Evolutionary conservation across 2,797 vertebrate species (phyloP), one percentile per base, ranked within the genome.

Genomic region (Melanogrammus aeglefinus): DNA sequence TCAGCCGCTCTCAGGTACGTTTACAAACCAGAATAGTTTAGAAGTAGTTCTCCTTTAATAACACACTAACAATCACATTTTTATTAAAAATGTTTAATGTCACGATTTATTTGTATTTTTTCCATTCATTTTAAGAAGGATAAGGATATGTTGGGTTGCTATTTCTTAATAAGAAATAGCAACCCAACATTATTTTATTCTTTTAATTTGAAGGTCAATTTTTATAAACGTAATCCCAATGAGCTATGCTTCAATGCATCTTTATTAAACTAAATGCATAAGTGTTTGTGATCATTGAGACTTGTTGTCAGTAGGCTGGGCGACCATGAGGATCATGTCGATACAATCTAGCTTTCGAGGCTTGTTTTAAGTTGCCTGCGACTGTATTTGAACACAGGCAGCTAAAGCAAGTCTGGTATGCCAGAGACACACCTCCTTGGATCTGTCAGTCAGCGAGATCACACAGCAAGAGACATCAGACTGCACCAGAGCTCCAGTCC

Each of bases 331-430:
- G 39, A 44, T 24, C 39, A 47, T 21, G 24, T 8, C 27, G 18
- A 41, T 10, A 29, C 39, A 72, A 1, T 90, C 93, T 83, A 36
- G 93, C 82, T 91, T 95, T 93, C 78, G 13, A 86, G 96, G 96
- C 96, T 97, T 97, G 96, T 97, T 97, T 97, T 98, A 96, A 91
- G 96, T 97, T 97, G 96, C 96, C 96, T 96, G 96, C 78, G 95
- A 90, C 92, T 86, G 31, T 93, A 84, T 78, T 82, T 92, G 91
- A 84, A 94, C 96, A 94, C 97, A 97, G 96, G 97, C 96, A 96
- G 96, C 96, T 96, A 97, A 98, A 98, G 96, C 96, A 97, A 98
- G 96, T 96, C 96, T 96, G 93, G 95, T 92, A 95, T 91, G 93
- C 88, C 75, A 81, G 89, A 86, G 86, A 90, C 83, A 82, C 75